phyloP scores from a whole-genome alignment of 2,888 invertebrate genomes.

The Drosophila acutilabella region DNA sequence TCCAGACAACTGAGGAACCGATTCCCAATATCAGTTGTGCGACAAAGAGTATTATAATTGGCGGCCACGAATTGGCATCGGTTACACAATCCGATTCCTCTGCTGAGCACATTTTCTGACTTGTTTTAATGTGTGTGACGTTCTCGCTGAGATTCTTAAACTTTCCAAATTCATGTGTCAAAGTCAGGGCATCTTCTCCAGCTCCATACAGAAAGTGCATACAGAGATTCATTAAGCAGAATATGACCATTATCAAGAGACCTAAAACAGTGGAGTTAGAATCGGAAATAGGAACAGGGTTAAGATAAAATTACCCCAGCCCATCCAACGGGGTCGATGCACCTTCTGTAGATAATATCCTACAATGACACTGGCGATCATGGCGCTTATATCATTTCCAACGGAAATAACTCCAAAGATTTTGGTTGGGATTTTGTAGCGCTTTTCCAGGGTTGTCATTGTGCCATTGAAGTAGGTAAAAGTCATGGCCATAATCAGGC shows the following conservation, averaged over 20 bases:
- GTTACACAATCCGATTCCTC: conserved; percentile 31
- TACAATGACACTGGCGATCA: conserved; percentile 88
- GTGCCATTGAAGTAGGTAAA: conserved; percentile 90
- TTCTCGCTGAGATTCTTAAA: conserved; percentile 66
- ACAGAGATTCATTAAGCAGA: conserved; percentile 88
- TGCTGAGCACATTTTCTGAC: conserved; percentile 11
- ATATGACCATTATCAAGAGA: conserved; percentile 87
- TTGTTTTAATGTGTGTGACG: conserved; percentile 62
- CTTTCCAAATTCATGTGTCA: conserved; percentile 87
- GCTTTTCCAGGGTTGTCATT: conserved; percentile 90
- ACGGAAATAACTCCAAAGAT: conserved; percentile 89
- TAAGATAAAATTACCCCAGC: conserved; percentile 84
- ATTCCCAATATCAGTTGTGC: conserved; percentile 89
- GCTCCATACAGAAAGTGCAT: conserved; percentile 90
- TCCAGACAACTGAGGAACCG: conserved; percentile 88
- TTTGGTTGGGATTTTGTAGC: conserved; percentile 89
- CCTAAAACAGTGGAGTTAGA: conserved; percentile 70
- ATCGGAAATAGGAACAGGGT: background rate
- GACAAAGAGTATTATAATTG: conserved; percentile 85
- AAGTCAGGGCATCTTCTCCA: conserved; percentile 87
- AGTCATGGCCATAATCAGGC: conserved; percentile 89
- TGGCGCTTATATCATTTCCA: conserved; percentile 90
- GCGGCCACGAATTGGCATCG: conserved; percentile 83
- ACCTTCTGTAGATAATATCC: conserved; percentile 90
- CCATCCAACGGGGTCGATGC: conserved; percentile 90